Evolutionary conservation across 1,140 invertebrate genomes (phyloP), one percentile per base, ranked within the genome.

Genomic region (Drosophila parvula): DNA sequence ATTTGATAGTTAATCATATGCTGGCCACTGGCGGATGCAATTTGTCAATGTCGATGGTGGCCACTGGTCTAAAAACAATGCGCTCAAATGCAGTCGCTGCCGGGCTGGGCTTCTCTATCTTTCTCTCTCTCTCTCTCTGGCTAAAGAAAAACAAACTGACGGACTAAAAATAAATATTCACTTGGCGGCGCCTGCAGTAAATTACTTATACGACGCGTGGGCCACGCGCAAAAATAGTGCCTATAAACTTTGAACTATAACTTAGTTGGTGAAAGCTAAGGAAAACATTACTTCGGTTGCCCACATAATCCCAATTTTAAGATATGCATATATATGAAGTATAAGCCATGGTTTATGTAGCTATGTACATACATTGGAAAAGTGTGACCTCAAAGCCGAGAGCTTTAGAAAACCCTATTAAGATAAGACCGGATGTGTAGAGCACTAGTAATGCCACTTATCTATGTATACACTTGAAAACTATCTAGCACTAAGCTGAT

Each of bases 141-240:
- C 7, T 44, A 50, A 67, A 65, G 63, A 30, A 30, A 40, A 36
- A 30, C n/a, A 44, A 53, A 44, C 58, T 44, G 34, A 22, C 34
- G 14, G 28, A 28, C 61, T 83, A 71, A 63, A 83, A 73, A 83
- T 79, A 81, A 16, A 34, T 22, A 30, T 45, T 45, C 45, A 58
- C 53, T 79, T 36, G 61, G n/a, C 32, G 45, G 30, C 60, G 47
- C 71, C n/a, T 40, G 50, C 61, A 65, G 43, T 56, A 69, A 69
- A 82, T 51, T 60, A 68, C 71, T 48, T 27, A 79, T 68, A 76
- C 80, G 81, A 59, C 76, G 50, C 45, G 80, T 71, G 57, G 36
- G 45, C 34, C 27, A 22, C 27, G 44, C 41, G 57, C 34, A 50
- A 56, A n/a, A 18, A 34, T 14, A 32, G 43, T 16, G 63, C 16